Evolutionary conservation across 2,888 invertebrate genomes (phyloP), one percentile per base, ranked within the genome.

Genomic region (Serripes groenlandicus): DNA sequence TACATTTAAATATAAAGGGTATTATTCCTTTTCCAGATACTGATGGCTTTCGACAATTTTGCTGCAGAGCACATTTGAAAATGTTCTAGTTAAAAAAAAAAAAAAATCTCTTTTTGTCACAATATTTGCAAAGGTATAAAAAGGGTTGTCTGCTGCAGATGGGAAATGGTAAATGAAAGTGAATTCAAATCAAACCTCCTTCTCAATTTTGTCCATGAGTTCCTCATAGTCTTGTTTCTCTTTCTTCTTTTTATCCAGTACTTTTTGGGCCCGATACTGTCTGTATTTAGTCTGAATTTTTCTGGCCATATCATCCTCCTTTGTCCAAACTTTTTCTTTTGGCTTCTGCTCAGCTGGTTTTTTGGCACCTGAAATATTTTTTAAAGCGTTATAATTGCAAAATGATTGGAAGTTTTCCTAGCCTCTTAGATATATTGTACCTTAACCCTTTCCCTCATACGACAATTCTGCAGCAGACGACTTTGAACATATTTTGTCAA

Each of bases 151-250:
- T n/a, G n/a, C n/a, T n/a, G n/a, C n/a, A n/a, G n/a, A n/a, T 54
- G 54, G 7, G 7, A 11, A 7, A 11, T 21, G 54, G 54, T 54
- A 11, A 54, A 11, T 11, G 9, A 42, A 11, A 42, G 9, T 11
- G 18, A 42, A 56, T 56, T n/a, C n/a, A 11, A 56, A 23, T 4
- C 18, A 26, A 72, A 93, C 94, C 89, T 94, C 94, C 88, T 92
- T 92, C 83, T 94, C 94, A 26, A 94, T 81, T 83, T 91, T 91
- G 28, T 94, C 92, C 93, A 94, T 94, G 34, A 92, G 80, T 64
- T 91, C 92, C 60, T 94, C 91, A 92, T 94, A 94, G 5, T 93
- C 92, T 77, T 90, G 74, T 83, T 93, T 94, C 81, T 94, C 93
- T 72, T 91, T 90, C 70, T 90, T 92, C 84, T 90, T 89, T 66